phyloP scores from a whole-genome alignment of 2,797 vertebrate species.

The Philypnodon macrostomus region DNA sequence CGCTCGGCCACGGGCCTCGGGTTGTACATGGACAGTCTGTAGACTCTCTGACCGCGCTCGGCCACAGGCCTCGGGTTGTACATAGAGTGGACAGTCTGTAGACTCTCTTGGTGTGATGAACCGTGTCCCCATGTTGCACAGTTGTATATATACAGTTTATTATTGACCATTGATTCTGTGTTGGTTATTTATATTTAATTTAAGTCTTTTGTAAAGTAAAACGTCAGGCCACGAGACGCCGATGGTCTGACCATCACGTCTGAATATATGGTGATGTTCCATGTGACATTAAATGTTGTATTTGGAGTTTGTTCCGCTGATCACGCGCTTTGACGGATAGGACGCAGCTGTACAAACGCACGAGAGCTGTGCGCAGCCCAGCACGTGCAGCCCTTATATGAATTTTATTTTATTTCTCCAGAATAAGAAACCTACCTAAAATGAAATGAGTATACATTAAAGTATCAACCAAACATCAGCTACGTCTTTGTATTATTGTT shows the following conservation, averaged over 20 bases:
- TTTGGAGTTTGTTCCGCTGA: conserved; percentile 12
- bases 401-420: conserved; percentile 34
- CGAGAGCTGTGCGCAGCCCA: conserved; percentile 1
- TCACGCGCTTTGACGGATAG: conserved; percentile 1
- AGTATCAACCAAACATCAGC: conserved; percentile 39
- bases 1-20: conserved; percentile 3
- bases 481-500: conserved; percentile 25
- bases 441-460: conserved; percentile 59
- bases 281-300: conserved; percentile 58
- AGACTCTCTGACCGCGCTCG: conserved; percentile 86
- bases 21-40: conserved; percentile 67
- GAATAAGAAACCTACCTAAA: conserved; percentile 37
- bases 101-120: conserved; percentile 61
- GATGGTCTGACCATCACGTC: too few species aligned
- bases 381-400: conserved; percentile 7
- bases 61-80: conserved; percentile 5
- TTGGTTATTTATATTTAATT: conserved; percentile 83
- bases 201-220: conserved; percentile 57
- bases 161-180: conserved; percentile 50
- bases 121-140: conserved; percentile 84
- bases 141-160: conserved; percentile 78
- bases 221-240: conserved; percentile 12
- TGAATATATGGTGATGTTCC: conserved; percentile 50
- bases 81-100: conserved; percentile 75
- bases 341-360: conserved; percentile 4